Evolutionary conservation across 2,113 vertebrate species (phyloP), one percentile per base, ranked within the genome.

Genomic region (Regulus satrapa): DNA sequence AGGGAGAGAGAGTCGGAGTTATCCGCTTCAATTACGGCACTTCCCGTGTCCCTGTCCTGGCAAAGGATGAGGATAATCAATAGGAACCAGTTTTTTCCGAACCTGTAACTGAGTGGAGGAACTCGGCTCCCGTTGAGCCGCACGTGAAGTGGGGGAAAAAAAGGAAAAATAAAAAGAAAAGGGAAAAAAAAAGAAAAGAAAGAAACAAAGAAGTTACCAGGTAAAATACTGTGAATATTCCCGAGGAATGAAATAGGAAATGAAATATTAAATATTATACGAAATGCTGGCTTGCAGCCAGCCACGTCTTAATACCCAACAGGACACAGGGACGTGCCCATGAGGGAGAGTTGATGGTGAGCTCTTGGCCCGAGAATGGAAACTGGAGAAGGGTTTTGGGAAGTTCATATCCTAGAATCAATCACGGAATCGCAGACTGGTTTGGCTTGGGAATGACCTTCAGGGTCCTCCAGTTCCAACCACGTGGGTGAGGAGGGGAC

Each of bases 141-240:
- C 10, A 25, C 3, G 0, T 1, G 38, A 56, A 31, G 14, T 2
- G 7, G 0, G 24, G 2, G 3, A 26, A 28, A 56, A 31, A 52
- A 54, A 41, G 41, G n/a, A n/a, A n/a, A n/a, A n/a, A n/a, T n/a
- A n/a, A n/a, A n/a, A n/a, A n/a, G n/a, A n/a, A n/a, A n/a, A n/a
- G n/a, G n/a, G n/a, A n/a, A n/a, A n/a, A n/a, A n/a, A n/a, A n/a
- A n/a, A n/a, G n/a, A n/a, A n/a, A n/a, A n/a, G n/a, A n/a, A 46
- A 45, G 20, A 45, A 45, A n/a, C 17, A 20, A 14, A 31, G 61
- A 59, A 87, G n/a, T 9, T 10, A 16, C 7, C 16, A 28, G 64
- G 56, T 43, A 21, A 89, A 64, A 61, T 34, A 8, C 1, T 1
- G 40, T 14, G 40, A 34, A 6, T 72, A 4, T 84, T 75, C 31